phyloP scores from a whole-genome alignment of 2,888 invertebrate species.

The Lucinisca nassula region DNA sequence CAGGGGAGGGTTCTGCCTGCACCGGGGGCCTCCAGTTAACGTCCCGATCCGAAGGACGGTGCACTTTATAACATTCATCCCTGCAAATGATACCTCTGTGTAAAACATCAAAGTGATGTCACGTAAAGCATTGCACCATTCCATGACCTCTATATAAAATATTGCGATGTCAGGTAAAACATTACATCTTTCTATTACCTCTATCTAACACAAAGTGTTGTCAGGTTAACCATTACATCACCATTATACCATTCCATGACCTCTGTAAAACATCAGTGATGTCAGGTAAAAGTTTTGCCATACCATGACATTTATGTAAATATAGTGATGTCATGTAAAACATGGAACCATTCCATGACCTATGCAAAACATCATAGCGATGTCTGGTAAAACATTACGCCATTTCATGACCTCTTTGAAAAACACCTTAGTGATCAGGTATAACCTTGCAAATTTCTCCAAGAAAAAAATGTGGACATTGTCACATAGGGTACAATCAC shows the following conservation, averaged over 20 bases:
- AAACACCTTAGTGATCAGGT: constrained; percentile 93
- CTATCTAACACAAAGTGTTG: constrained; percentile 96
- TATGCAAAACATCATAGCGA: constrained; percentile 96
- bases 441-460: too few species aligned
- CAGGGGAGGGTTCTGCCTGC: too few species aligned
- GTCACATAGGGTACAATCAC: too few species aligned
- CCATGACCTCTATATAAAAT: constrained; percentile 98
- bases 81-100: constrained; percentile 99
- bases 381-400: constrained; percentile 77
- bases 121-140: constrained; percentile 89
- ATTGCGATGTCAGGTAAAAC: constrained; percentile 90
- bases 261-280: constrained; percentile 96
- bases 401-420: constrained; percentile 98
- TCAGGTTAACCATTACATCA: constrained; percentile 78
- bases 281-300: constrained; percentile 78
- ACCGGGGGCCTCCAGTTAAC: too few species aligned
- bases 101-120: constrained; percentile 94
- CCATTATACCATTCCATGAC: constrained; percentile 92
- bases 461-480: too few species aligned
- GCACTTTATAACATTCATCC: too few species aligned
- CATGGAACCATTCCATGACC: too few species aligned
- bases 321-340: too few species aligned
- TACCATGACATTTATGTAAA: background rate
- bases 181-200: constrained; percentile 94
- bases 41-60: too few species aligned